These are phyloP conservation scores for Cryptomyrus ogoouensis DNA, from an alignment of 2,113 vertebrate species.

Conservation along the genomic window DNA sequence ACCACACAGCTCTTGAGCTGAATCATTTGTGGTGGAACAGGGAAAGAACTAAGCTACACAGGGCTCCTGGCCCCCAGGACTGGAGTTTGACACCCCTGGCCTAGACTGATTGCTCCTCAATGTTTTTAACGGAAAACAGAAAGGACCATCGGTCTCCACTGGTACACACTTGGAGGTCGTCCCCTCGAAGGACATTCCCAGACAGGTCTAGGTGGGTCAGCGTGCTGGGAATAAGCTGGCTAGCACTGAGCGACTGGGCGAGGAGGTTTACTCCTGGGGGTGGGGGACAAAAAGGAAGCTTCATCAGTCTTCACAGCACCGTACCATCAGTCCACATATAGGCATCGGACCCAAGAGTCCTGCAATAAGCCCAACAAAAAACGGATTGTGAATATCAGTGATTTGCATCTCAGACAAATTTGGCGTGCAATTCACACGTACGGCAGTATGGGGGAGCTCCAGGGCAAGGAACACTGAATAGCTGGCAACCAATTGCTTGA, in stretches of 20 bases:
- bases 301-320: not conserved
- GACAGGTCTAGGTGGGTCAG: constrained; percentile 85
- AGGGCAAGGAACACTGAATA: not conserved
- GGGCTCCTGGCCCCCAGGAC: no score
- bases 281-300: not conserved
- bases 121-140: not conserved
- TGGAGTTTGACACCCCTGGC: no score
- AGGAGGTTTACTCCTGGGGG: constrained; percentile 83
- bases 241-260: constrained; percentile 80
- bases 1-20: no score
- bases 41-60: no score
- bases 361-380: not conserved
- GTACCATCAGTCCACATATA: not conserved
- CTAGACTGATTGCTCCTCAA: not conserved
- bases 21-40: no score
- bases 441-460: not conserved
- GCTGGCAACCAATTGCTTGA: not conserved
- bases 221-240: constrained; percentile 58
- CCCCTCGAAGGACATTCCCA: constrained; percentile 78
- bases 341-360: not conserved
- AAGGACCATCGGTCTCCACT: not conserved
- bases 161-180: constrained; percentile 77
- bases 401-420: not conserved
- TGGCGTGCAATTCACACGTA: not conserved
- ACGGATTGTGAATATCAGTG: not conserved